phyloP scores from a whole-genome alignment of 2,797 vertebrate genomes.

The Sternotherus odoratus region DNA sequence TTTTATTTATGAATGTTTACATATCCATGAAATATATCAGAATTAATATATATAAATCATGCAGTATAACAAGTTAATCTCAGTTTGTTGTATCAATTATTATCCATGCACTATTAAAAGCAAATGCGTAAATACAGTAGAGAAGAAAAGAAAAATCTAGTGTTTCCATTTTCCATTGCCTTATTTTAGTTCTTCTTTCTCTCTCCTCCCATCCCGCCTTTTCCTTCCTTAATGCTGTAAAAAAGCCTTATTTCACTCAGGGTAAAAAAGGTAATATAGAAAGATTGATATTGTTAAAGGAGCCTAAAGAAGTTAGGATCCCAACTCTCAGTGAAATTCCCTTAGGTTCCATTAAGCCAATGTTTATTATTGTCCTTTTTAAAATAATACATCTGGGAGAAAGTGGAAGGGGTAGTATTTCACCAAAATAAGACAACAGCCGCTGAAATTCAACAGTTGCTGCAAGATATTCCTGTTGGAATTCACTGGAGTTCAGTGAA shows the following conservation, averaged over 20 bases:
- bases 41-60: neutral
- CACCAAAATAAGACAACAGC: neutral
- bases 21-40: neutral
- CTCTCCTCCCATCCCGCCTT: accelerated
- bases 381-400: neutral
- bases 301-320: neutral
- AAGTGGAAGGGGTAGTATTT: neutral
- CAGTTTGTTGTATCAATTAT: neutral
- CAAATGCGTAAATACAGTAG: neutral
- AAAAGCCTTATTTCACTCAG: neutral
- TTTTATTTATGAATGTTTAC: neutral
- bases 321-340: neutral
- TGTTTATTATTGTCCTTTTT: neutral
- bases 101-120: neutral
- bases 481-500: neutral
- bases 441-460: neutral
- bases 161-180: neutral
- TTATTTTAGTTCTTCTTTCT: neutral
- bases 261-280: neutral
- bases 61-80: neutral
- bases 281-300: neutral
- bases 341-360: neutral
- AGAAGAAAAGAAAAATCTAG: neutral
- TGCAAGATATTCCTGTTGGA: neutral
- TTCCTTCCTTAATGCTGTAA: neutral